Evolutionary conservation across 1,140 invertebrate genomes (phyloP), one percentile per base, ranked within the genome.

Genomic region (Anastatus disparis): DNA sequence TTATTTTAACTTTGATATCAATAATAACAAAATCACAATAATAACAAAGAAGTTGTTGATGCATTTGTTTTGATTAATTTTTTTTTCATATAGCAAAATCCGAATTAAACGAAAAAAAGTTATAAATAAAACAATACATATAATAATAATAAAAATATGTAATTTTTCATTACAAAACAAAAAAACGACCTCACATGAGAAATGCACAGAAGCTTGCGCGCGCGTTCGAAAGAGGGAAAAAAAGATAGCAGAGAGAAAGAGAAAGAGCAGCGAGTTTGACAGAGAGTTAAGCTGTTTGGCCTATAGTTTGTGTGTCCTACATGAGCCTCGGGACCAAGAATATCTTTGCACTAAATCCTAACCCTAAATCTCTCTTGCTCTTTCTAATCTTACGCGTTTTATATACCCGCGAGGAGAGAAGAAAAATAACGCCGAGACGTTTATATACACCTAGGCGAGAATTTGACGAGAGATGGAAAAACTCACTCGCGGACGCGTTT

Each of bases 291-390:
- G n/a, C n/a, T n/a, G n/a, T n/a, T n/a, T 70, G 44, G 73, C 69
- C 66, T 61, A 67, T 72, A n/a, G n/a, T n/a, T n/a, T 73, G 77
- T 72, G 72, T 76, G 74, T 71, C 78, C 75, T 75, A 76, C 75
- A 70, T 76, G 76, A 70, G 73, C 74, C 77, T 75, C 73, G 72
- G 53, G 62, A 74, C 76, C 77, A 78, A 78, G 74, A 78, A 78
- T 78, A 78, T 75, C 76, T n/a, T n/a, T 72, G 73, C 69, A 71
- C 71, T 72, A 73, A 74, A 71, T 75, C 75, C 67, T 46, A 73
- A 56, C 35, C 77, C 52, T 61, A n/a, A n/a, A n/a, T n/a, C n/a
- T n/a, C n/a, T n/a, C n/a, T n/a, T n/a, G n/a, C n/a, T n/a, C n/a
- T n/a, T n/a, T n/a, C n/a, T n/a, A n/a, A n/a, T n/a, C n/a, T n/a